Percentiles rank a stretch among this genome's conserved stretches.
phyloP scores from a whole-genome alignment of 2,113 vertebrate genomes.

The Leptosomus discolor region DNA sequence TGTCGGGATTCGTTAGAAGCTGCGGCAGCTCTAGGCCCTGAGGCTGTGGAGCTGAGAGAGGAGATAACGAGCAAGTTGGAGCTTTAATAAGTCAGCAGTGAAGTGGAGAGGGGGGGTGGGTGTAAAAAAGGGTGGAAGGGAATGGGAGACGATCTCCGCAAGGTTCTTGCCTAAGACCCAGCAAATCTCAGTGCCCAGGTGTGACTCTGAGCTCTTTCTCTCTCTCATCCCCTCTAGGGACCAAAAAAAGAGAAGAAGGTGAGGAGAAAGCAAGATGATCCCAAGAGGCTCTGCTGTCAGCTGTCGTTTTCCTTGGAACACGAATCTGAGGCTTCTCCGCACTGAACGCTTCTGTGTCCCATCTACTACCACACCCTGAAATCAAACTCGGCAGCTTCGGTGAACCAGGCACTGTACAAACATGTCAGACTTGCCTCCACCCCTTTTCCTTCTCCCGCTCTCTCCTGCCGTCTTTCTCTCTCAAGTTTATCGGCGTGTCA shows the following conservation, averaged over 20 bases:
- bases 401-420: slow-evolving; percentile 68
- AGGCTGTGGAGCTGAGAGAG: not conserved
- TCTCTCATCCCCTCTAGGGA: not conserved
- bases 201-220: not conserved
- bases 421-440: slow-evolving; percentile 67
- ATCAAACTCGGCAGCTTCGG: slow-evolving; percentile 74
- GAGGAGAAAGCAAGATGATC: not conserved
- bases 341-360: slow-evolving; percentile 22
- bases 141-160: not conserved
- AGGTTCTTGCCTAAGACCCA: not conserved
- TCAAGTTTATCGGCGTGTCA: not conserved
- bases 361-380: slow-evolving; percentile 78
- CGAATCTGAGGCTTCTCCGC: not conserved
- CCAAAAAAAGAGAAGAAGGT: not conserved
- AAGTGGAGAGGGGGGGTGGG: not conserved
- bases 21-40: not conserved
- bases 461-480: not conserved
- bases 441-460: slow-evolving; percentile 36
- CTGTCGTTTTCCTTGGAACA: not conserved
- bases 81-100: slow-evolving; percentile 19
- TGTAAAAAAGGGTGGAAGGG: not conserved
- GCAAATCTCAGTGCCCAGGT: not conserved
- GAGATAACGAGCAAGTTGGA: not conserved
- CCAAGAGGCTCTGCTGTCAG: not conserved
- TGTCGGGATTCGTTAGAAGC: not conserved